phyloP scores from a whole-genome alignment of 2,888 invertebrate genomes.

The Sarcophaga carnaria region DNA sequence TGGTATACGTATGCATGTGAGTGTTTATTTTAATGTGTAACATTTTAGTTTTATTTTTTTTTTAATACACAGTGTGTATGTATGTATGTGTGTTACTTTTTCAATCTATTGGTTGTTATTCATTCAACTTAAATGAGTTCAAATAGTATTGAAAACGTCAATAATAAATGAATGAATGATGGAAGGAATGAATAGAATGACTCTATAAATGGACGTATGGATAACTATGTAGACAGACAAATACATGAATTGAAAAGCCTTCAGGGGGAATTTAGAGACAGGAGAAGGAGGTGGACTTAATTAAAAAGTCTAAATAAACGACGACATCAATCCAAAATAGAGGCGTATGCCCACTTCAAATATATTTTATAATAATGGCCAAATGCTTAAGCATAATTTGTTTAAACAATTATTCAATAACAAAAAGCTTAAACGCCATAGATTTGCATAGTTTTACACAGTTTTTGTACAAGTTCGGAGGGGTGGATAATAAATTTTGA shows the following conservation, averaged over 20 bases:
- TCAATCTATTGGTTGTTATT: constrained; percentile 10
- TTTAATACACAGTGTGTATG: neutral
- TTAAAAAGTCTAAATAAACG: constrained; percentile 15
- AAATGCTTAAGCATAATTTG: constrained; percentile 48
- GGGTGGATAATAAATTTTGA: constrained; percentile 29
- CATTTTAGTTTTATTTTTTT: too few species aligned
- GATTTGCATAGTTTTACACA: neutral
- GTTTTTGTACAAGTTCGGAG: neutral
- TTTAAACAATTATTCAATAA: constrained; percentile 34
- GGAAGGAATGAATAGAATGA: neutral
- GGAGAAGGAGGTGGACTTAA: neutral
- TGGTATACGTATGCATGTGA: neutral
- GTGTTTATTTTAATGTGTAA: neutral
- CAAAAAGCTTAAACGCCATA: neutral
- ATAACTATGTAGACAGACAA: neutral
- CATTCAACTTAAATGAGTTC: constrained; percentile 22
- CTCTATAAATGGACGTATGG: neutral
- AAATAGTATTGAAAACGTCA: constrained; percentile 22
- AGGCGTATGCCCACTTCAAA: neutral
- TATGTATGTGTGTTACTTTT: neutral
- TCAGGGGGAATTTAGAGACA: too few species aligned
- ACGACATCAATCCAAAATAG: constrained; percentile 4
- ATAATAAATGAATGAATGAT: constrained; percentile 14
- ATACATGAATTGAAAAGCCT: neutral
- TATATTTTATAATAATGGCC: constrained; percentile 6